phyloP scores from a whole-genome alignment of 2,113 vertebrate species.

The Rhabdornis inornatus region DNA sequence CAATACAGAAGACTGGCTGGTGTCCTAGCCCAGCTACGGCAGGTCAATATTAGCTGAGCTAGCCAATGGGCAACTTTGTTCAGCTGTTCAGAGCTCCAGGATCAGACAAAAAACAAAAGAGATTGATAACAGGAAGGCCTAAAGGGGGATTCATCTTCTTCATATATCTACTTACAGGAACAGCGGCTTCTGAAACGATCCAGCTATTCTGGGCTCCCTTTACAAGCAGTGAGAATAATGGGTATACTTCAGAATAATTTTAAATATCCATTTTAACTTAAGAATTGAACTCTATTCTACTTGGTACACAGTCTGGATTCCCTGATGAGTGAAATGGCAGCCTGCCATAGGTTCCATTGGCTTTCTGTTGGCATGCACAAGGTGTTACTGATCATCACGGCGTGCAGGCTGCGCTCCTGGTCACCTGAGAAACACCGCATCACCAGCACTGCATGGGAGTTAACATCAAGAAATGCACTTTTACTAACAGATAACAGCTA shows the following conservation, averaged over 20 bases:
- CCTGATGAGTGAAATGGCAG: neutral
- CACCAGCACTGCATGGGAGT: neutral
- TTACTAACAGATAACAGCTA: neutral
- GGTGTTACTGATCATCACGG: neutral
- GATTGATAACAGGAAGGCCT: neutral
- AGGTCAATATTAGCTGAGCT: neutral
- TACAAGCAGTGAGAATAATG: neutral
- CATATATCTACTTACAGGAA: neutral
- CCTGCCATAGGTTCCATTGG: neutral
- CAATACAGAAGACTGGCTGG: neutral
- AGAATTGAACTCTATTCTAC: neutral
- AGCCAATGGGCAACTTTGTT: neutral
- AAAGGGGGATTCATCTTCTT: neutral
- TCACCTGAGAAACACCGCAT: neutral
- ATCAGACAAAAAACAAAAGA: neutral
- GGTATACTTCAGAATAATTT: neutral
- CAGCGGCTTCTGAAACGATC: neutral
- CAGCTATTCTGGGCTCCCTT: neutral
- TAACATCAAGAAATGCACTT: neutral
- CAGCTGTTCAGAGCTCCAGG: neutral
- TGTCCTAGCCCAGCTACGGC: neutral
- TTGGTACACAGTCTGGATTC: neutral
- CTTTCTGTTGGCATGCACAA: neutral
- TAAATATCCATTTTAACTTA: neutral
- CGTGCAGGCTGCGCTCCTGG: rapidly evolving